Evolutionary conservation across 2,797 vertebrate genomes (phyloP), one percentile per base, ranked within the genome.

Genomic region (Cottoperca gobio): DNA sequence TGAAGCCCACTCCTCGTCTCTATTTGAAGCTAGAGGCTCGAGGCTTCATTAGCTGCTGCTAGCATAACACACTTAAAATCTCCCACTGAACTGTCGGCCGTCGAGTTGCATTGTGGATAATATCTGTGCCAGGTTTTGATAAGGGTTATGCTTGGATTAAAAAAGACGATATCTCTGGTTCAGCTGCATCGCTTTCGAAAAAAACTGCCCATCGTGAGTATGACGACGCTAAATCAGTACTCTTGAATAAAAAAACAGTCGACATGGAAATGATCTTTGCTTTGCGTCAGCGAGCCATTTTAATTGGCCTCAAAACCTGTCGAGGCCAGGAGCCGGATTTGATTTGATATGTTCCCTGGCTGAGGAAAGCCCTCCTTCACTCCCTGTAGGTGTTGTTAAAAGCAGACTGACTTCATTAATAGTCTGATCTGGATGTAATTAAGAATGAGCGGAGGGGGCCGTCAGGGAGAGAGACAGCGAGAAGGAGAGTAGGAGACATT

Each of bases 401-500:
- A 93, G 90, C 87, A 87, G 86, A 83, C 78, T 65, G 82, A 81
- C 79, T 90, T 89, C 87, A 89, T 90, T 93, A 91, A 89, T 91
- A 84, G 73, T 86, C 88, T 92, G 91, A 89, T 94, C 90, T 93
- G 76, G 81, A 79, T 90, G 91, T 94, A 92, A 94, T 94, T 93
- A 93, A 89, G 87, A 88, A 86, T 33, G 72, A 90, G 83, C 65
- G 39, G 73, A 80, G 73, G 54, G 70, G 39, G 70, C 54, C 23
- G 14, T 48, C 67, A 78, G 70, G 43, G 67, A 78, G 63, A 49
- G 75, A 70, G 75, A 64, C 65, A 59, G 73, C 9, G 42, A 58
- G 50, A 75, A 50, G 28, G 48, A 46, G 52, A 45, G 35, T 49
- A 57, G 50, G 35, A 61, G 50, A 79, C 64, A 61, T 40, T 73